These are phyloP conservation scores for Drosophila eugracilis DNA, from an alignment of 1,140 invertebrate species.

Conservation along the genomic window DNA sequence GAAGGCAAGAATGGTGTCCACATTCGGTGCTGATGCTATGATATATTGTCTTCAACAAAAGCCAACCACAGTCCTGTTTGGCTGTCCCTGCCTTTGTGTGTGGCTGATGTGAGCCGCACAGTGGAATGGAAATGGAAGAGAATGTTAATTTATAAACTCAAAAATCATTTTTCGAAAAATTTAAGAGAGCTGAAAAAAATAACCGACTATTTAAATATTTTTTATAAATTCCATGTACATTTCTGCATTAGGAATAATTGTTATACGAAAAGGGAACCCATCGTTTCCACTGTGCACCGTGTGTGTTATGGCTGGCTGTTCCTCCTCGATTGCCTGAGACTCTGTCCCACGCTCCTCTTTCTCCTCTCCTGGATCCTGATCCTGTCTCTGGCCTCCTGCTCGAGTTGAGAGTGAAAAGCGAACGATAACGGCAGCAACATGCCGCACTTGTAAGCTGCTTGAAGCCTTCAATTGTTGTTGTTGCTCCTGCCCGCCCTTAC, in stretches of 20 bases:
- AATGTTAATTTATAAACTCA: too few species aligned
- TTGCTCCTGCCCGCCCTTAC: conserved; percentile 4
- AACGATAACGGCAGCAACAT: conserved; percentile 80
- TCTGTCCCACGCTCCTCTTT: not conserved
- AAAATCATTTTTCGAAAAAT: too few species aligned
- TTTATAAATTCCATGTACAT: too few species aligned
- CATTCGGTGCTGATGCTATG: conserved; percentile 73
- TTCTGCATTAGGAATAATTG: too few species aligned
- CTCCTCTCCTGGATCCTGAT: conserved; percentile 6
- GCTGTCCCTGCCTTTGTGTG: conserved; percentile 20
- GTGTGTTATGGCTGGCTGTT: conserved; percentile 30
- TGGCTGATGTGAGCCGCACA: conserved; percentile 17
- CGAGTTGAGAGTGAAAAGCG: conserved; percentile 72
- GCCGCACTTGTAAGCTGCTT: conserved; percentile 81
- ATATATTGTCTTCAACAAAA: conserved; percentile 83
- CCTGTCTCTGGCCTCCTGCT: conserved; percentile 19
- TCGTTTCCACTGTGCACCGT: conserved; percentile 21
- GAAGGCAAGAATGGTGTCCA: conserved; percentile 44
- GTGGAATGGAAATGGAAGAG: conserved; percentile 13
- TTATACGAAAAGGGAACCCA: too few species aligned
- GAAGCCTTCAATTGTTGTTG: conserved; percentile 72
- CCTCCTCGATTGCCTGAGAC: conserved; percentile 19
- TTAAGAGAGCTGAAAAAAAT: too few species aligned
- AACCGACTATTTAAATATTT: too few species aligned
- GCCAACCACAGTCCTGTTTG: conserved; percentile 68